Evolutionary conservation across 2,113 vertebrate genomes (phyloP).

Genomic region (Apteryx mantelli): DNA sequence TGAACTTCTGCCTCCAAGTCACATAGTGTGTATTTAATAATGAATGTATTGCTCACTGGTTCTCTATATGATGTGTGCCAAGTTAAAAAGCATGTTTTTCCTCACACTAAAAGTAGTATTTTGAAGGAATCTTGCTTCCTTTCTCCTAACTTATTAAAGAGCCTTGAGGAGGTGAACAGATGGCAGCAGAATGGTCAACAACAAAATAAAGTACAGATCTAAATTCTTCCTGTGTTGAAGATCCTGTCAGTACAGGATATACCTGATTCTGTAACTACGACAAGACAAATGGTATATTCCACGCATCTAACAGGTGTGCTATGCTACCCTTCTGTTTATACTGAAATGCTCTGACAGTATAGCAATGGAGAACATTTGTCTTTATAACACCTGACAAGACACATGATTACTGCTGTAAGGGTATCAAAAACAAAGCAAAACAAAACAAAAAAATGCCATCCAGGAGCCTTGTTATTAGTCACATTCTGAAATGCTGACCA

Average conservation of each 20-base stretch:
- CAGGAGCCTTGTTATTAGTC: constrained; percentile 63
- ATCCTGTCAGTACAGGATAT: constrained; percentile 1
- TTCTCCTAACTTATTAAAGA: background rate
- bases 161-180: background rate
- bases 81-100: constrained; percentile 39
- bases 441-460: constrained; percentile 55
- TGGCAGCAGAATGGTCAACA: background rate
- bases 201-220: background rate
- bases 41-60: constrained; percentile 20
- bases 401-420: constrained; percentile 79
- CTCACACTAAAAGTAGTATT: background rate
- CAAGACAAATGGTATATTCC: constrained; percentile 72
- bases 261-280: constrained; percentile 44
- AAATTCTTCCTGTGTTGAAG: constrained; percentile 15
- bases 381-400: constrained; percentile 78
- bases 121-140: background rate
- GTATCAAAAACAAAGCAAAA: constrained; percentile 65
- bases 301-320: constrained; percentile 59
- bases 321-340: constrained; percentile 52
- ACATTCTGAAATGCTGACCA: constrained; percentile 73
- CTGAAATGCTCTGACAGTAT: constrained; percentile 76
- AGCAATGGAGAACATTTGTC: constrained; percentile 75
- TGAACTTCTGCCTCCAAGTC: constrained; percentile 57
- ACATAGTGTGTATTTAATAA: background rate
- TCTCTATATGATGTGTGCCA: background rate